phyloP scores from a whole-genome alignment of 2,113 vertebrate species.

The Gobio gobio region DNA sequence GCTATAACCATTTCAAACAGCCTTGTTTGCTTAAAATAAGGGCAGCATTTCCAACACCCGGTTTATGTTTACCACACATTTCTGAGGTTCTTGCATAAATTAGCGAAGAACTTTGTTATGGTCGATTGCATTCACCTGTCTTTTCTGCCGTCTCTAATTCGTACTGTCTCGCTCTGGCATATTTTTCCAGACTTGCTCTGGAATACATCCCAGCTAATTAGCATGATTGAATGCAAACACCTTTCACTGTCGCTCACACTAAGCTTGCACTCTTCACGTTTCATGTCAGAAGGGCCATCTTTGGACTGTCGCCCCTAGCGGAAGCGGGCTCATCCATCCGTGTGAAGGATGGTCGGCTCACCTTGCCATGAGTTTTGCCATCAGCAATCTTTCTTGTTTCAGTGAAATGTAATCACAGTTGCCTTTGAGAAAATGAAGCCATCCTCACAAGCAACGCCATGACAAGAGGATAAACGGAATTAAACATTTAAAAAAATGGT shows the following conservation, averaged over 20 bases:
- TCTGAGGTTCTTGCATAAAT: background rate
- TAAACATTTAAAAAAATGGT: background rate
- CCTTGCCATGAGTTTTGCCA: background rate
- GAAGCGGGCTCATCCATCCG: background rate
- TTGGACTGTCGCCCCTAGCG: background rate
- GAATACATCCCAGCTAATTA: constrained; percentile 28
- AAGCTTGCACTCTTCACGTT: background rate
- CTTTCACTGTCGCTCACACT: background rate
- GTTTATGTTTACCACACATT: background rate
- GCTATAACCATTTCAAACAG: background rate
- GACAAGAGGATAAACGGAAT: background rate
- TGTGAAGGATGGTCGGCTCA: constrained; percentile 4
- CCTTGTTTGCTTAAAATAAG: background rate
- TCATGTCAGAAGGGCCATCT: background rate
- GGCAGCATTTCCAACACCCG: background rate
- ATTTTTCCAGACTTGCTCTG: background rate
- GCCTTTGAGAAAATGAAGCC: background rate
- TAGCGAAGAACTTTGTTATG: too few relatives aligned
- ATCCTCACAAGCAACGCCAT: background rate
- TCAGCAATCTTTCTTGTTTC: background rate
- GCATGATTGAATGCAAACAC: constrained; percentile 29
- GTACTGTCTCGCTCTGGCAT: background rate
- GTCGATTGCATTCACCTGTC: background rate
- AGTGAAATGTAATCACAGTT: background rate
- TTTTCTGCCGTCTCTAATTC: background rate